Conservation (phyloP, 2,888 invertebrate species). For the Callyntrura sp. region DNA sequence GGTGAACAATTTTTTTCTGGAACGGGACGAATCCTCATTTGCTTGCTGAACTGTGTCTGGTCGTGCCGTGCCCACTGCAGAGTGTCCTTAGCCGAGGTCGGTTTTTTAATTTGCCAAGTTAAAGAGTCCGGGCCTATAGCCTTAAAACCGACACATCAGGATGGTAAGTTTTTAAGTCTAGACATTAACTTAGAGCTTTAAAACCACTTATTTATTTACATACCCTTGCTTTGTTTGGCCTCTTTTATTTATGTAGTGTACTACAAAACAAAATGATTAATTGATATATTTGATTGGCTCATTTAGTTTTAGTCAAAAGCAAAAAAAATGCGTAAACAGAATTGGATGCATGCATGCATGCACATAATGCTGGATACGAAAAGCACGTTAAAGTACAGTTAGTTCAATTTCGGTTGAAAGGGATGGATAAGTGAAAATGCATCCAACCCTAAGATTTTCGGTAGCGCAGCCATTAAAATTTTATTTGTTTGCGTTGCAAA, state of each 20-base stretch:
- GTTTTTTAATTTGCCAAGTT: background rate
- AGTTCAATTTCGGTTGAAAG: background rate
- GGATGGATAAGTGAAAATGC: background rate
- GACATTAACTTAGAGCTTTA: background rate
- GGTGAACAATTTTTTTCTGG: background rate
- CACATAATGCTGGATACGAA: background rate
- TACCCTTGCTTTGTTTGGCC: constrained; percentile 49
- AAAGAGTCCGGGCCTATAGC: background rate
- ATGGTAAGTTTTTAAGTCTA: constrained; percentile 16
- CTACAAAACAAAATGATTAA: background rate
- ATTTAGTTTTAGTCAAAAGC: background rate
- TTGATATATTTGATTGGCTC: too few relatives aligned
- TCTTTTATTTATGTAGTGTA: constrained; percentile 23
- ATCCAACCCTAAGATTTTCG: background rate
- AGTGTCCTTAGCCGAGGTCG: background rate
- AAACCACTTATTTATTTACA: background rate
- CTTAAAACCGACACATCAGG: background rate
- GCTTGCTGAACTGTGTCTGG: background rate
- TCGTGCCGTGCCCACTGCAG: background rate
- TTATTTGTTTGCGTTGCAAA: constrained; percentile 26
- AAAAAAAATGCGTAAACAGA: background rate
- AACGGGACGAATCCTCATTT: background rate
- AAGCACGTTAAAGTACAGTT: background rate
- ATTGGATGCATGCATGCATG: constrained; percentile 27
- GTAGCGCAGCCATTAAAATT: constrained; percentile 5